These are phyloP conservation scores for Plotosus lineatus DNA, from an alignment of 2,113 vertebrate genomes.

Conservation along the genomic window DNA sequence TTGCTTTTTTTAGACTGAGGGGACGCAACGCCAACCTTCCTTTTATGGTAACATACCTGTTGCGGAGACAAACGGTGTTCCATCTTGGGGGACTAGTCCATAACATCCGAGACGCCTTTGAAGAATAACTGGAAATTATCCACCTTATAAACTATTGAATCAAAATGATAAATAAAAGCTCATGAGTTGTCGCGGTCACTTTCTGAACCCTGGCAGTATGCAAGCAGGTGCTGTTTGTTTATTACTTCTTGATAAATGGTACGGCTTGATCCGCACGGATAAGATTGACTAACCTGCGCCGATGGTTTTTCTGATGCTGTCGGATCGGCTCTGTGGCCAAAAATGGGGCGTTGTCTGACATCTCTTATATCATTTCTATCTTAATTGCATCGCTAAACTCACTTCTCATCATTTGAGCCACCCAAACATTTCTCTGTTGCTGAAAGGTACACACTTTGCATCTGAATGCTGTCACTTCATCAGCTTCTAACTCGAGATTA, in stretches of 20 bases:
- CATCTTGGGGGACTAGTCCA: too few species aligned
- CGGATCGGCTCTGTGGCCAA: background rate
- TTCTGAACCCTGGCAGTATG: background rate
- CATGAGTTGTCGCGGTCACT: too few species aligned
- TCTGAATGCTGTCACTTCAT: background rate
- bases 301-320: background rate
- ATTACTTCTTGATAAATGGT: background rate
- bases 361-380: background rate
- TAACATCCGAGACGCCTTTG: too few species aligned
- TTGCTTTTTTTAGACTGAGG: background rate
- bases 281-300: background rate
- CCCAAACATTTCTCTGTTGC: background rate
- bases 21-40: background rate
- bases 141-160: too few species aligned
- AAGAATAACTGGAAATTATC: too few species aligned
- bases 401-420: background rate
- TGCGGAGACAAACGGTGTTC: background rate
- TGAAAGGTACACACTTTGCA: background rate
- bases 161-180: too few species aligned
- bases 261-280: background rate
- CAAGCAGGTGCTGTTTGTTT: background rate
- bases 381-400: conserved; percentile 5
- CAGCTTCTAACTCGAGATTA: background rate
- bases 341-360: background rate
- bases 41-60: background rate